Evolutionary conservation across 2,113 vertebrate species (phyloP), one percentile per base, ranked within the genome.

Genomic region (Todiramphus chloris): DNA sequence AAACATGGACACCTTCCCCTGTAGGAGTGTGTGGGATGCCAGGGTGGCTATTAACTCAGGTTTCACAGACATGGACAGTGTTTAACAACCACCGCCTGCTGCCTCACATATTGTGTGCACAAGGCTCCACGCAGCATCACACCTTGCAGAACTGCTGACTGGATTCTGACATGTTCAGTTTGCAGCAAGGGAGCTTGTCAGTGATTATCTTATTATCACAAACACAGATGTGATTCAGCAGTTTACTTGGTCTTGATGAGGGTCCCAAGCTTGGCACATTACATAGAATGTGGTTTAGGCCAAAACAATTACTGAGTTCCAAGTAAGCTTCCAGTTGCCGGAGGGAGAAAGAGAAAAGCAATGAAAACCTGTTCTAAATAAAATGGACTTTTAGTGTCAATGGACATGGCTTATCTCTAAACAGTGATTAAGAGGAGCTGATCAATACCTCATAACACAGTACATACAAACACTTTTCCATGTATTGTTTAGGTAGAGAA

Each of bases 251-350:
- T 64, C 87, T 76, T 68, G 62, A 93, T 33, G 25, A 72, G 51
- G 9, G 33, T 87, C 35, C 9, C 62, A 82, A 60, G 48, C 62
- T 43, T 75, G 58, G 78, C 2, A 21, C 25, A 30, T 51, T 33
- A 72, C 39, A 56, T 28, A 59, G 75, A 91, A 89, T 51, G 35
- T 63, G 27, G 30, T 39, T 93, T 75, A 64, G 68, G 77, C 64
- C 51, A 82, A 87, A 94, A 78, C 37, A 89, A 75, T 82, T 79
- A 87, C 39, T 82, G 78, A 85, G 90, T 79, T 92, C 50, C 81
- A 89, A 84, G 55, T 81, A 50, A 62, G 68, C 31, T 93, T 94
- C 59, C 87, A 89, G 68, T 77, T 91, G 80, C 83, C 83, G 73
- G 31, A 87, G 41, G 33, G n/a, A 15, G 11, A 27, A 64, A 66